Percentiles rank a stretch among this genome's conserved stretches.
Conservation (phyloP, 2,797 vertebrate genomes). For the Helicolenus hilgendorfi region DNA sequence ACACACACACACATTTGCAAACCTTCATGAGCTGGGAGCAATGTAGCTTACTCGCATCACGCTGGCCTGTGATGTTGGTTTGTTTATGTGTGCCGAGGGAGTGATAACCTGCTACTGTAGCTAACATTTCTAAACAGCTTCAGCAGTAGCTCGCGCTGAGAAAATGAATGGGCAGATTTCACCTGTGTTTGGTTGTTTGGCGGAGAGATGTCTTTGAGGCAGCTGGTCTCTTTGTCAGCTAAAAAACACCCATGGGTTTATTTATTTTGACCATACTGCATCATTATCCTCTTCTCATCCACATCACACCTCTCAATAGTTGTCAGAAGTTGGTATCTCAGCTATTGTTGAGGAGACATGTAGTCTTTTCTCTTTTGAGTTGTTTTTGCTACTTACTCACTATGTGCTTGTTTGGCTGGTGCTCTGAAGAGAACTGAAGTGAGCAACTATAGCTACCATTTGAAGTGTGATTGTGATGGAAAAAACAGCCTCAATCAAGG, state of each 20-base stretch:
- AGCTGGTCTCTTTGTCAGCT: conserved; percentile 49
- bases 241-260: conserved; percentile 49
- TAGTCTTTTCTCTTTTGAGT: neutral
- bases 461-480: neutral
- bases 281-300: conserved; percentile 9
- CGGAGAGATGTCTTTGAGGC: conserved; percentile 18
- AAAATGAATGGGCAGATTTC: conserved; percentile 66
- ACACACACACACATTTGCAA: conserved; percentile 1
- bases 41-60: conserved; percentile 21
- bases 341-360: neutral
- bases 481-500: neutral
- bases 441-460: neutral
- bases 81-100: conserved; percentile 69
- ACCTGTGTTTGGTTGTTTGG: conserved; percentile 29
- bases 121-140: conserved; percentile 63
- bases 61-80: conserved; percentile 54
- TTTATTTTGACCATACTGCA: conserved; percentile 39
- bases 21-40: conserved; percentile 47
- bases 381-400: neutral
- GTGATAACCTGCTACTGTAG: conserved; percentile 70
- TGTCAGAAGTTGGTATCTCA: conserved; percentile 17
- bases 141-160: conserved; percentile 40
- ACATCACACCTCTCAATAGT: neutral
- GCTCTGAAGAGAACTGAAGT: neutral
- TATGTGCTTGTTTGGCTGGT: neutral